A percentile compares a stretch with the other conserved stretches of the same genome.
These are phyloP conservation scores for Lithobates pipiens DNA, from an alignment of 2,797 vertebrate species.

Conservation along the genomic window DNA sequence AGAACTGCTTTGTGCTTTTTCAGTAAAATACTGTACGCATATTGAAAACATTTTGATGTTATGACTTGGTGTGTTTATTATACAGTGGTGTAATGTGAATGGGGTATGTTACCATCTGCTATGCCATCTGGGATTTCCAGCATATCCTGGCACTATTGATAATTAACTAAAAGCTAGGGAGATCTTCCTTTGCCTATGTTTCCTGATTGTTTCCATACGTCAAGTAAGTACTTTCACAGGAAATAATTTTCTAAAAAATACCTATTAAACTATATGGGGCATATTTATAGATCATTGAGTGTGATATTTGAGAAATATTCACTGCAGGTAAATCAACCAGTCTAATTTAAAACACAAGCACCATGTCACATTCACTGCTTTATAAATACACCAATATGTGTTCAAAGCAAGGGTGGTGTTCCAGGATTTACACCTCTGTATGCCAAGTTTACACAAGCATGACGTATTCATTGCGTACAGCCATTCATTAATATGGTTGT, in stretches of 20 bases:
- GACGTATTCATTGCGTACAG: too few relatives aligned
- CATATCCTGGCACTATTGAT: neutral
- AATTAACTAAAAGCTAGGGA: neutral
- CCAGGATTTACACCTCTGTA: too few relatives aligned
- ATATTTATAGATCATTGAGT: too few relatives aligned
- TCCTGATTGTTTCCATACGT: neutral
- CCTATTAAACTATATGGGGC: neutral
- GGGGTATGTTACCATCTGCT: constrained; percentile 25
- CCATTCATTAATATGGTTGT: too few relatives aligned
- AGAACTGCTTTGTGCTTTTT: neutral
- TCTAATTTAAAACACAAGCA: too few relatives aligned
- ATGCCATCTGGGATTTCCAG: constrained; percentile 9
- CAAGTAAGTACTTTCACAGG: neutral
- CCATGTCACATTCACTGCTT: too few relatives aligned
- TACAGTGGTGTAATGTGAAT: constrained; percentile 12
- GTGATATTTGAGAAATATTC: too few relatives aligned
- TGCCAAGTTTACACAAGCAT: too few relatives aligned
- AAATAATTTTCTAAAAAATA: neutral
- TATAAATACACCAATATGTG: too few relatives aligned
- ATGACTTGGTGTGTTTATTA: neutral
- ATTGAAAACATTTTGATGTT: constrained; percentile 27
- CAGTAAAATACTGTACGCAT: constrained; percentile 3
- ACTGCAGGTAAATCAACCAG: too few relatives aligned
- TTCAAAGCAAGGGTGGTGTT: too few relatives aligned
- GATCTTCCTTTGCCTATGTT: neutral